These are phyloP conservation scores for Panurus biarmicus DNA, from an alignment of 2,113 vertebrate species.

Conservation along the genomic window DNA sequence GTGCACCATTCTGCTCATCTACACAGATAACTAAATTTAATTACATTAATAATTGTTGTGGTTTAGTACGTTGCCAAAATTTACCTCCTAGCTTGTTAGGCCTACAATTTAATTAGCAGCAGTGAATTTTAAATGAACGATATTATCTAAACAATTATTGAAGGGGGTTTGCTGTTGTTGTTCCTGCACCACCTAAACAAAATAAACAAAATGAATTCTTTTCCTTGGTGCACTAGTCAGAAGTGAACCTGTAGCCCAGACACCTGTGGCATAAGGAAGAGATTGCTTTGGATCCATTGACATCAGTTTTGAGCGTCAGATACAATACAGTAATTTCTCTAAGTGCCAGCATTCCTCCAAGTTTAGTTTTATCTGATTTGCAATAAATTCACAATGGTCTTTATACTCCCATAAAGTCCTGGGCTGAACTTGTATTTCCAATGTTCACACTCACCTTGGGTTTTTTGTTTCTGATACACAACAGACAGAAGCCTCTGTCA, in stretches of 20 bases:
- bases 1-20: constrained; percentile 10
- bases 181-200: neutral
- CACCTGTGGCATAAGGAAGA: neutral
- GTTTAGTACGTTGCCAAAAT: constrained; percentile 16
- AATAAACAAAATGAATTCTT: neutral
- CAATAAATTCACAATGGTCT: neutral
- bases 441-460: neutral
- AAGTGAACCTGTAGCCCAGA: neutral
- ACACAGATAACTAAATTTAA: constrained; percentile 40
- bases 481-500: neutral
- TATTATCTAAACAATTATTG: neutral
- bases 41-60: constrained; percentile 32
- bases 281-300: neutral
- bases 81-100: constrained; percentile 19
- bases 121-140: neutral
- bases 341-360: neutral
- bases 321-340: neutral
- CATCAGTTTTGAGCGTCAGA: neutral
- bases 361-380: neutral
- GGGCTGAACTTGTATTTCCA: neutral
- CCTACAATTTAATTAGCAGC: constrained; percentile 19
- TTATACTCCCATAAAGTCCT: neutral
- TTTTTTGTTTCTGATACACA: neutral
- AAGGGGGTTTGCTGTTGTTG: neutral
- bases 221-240: neutral